phyloP scores from a whole-genome alignment of 2,888 invertebrate species.

The Agrilus biguttatus region DNA sequence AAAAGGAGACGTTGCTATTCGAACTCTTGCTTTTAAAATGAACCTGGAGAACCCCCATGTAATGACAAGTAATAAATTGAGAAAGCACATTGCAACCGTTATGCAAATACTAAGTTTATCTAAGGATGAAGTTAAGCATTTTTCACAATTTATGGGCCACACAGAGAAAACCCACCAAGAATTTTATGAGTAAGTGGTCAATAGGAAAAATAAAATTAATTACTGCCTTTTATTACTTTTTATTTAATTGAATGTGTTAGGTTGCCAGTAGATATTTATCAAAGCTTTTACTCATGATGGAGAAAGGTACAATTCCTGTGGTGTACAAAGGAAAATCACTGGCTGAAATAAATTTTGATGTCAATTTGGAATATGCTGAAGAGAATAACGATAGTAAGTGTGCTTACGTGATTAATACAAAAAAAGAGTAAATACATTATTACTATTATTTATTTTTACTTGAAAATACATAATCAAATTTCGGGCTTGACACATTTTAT shows the following conservation, averaged over 20 bases:
- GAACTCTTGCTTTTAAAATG: conserved; percentile 5
- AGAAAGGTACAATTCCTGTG: conserved; percentile 11
- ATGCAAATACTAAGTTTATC: conserved; percentile 4
- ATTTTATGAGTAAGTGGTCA: background rate
- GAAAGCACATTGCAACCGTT: conserved; percentile 5
- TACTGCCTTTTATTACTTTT: too few relatives aligned
- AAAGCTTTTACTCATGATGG: conserved; percentile 12
- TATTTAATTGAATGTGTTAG: too few relatives aligned
- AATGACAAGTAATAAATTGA: conserved; percentile 5
- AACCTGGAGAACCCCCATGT: conserved; percentile 1
- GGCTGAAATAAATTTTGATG: conserved; percentile 7
- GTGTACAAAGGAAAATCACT: conserved; percentile 10
- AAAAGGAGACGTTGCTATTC: conserved; percentile 7
- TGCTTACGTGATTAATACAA: too few relatives aligned
- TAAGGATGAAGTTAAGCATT: conserved; percentile 6
- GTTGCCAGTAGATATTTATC: conserved; percentile 1
- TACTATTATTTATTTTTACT: too few relatives aligned
- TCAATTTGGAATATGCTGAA: conserved; percentile 7
- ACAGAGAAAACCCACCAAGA: background rate
- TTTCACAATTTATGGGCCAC: conserved; percentile 7
- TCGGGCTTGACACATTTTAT: too few relatives aligned
- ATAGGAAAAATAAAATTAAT: too few relatives aligned
- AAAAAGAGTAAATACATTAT: too few relatives aligned
- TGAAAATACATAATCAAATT: too few relatives aligned
- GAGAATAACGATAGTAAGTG: conserved; percentile 2